Conservation (phyloP, 2,113 vertebrate species). For the Cairina moschata region DNA sequence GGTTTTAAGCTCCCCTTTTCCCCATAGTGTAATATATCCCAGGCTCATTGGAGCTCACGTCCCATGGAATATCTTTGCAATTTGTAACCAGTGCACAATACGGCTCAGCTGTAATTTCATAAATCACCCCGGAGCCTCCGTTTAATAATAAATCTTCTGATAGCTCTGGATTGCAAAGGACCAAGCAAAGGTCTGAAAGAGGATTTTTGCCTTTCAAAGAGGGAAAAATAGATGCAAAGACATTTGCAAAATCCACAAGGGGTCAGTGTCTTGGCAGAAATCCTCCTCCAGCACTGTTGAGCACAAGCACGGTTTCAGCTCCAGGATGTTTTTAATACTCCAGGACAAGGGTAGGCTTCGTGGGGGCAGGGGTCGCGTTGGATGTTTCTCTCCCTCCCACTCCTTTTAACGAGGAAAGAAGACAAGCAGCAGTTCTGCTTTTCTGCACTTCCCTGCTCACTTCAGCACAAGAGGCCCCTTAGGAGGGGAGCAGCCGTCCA, state of each 20-base stretch:
- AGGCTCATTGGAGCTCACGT: background rate
- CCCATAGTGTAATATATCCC: slow-evolving; percentile 54
- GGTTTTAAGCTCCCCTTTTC: slow-evolving; percentile 62
- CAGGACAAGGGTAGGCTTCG: background rate
- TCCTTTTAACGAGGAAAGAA: background rate
- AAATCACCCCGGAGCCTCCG: slow-evolving; percentile 45
- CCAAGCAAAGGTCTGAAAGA: background rate
- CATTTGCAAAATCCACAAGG: slow-evolving; percentile 68
- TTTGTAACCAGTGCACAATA: slow-evolving; percentile 23
- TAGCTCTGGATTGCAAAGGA: background rate
- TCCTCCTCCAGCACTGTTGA: background rate
- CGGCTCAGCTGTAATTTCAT: slow-evolving; percentile 35
- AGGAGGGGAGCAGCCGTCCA: background rate
- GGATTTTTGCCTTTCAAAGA: background rate
- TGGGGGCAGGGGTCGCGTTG: background rate
- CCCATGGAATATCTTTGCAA: slow-evolving; percentile 44
- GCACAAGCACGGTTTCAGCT: background rate
- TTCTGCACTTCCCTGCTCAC: background rate
- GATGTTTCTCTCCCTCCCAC: background rate
- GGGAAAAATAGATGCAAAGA: background rate
- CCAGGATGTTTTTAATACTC: slow-evolving; percentile 39
- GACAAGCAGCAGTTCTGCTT: background rate
- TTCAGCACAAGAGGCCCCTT: fast-evolving
- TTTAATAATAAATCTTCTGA: slow-evolving; percentile 57
- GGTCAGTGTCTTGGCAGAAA: slow-evolving; percentile 77